A percentile compares a stretch with the other conserved stretches of the same genome.
Conservation (phyloP, 2,888 invertebrate species). For the Drosophila nr. perissopoda region DNA sequence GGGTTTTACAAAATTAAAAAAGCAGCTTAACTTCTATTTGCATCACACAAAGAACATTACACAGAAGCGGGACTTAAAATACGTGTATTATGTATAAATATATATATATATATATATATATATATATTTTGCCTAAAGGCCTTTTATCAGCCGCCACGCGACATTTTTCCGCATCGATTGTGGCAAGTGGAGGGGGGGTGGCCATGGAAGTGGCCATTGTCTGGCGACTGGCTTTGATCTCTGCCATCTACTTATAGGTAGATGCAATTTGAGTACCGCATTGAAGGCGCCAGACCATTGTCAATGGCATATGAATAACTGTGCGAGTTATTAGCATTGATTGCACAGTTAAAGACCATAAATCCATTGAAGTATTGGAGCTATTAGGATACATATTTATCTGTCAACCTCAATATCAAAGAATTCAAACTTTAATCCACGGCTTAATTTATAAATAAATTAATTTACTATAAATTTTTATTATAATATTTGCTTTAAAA, state of each 20-base stretch:
- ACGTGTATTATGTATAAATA: constrained; percentile 15
- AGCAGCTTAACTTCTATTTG: constrained; percentile 72
- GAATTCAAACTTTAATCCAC: no score
- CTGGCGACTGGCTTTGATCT: constrained; percentile 67
- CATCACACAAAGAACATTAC: constrained; percentile 62
- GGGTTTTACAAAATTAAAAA: constrained; percentile 75
- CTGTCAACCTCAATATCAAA: constrained; percentile 3
- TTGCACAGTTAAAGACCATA: constrained; percentile 3
- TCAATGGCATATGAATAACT: constrained; percentile 24
- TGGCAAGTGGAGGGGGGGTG: constrained; percentile 12
- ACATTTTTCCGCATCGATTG: constrained; percentile 73
- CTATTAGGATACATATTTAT: not conserved
- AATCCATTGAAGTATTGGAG: not conserved
- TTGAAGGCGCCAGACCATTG: constrained; percentile 35
- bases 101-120: not conserved
- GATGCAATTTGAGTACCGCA: constrained; percentile 27
- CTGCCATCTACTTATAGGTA: constrained; percentile 38
- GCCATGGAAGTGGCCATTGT: constrained; percentile 60
- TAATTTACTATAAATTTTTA: accelerated
- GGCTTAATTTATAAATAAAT: not conserved
- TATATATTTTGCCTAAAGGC: constrained; percentile 39
- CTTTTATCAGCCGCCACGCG: constrained; percentile 74
- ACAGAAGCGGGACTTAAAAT: constrained; percentile 37
- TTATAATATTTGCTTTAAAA: not conserved
- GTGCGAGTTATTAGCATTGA: constrained; percentile 37